phyloP scores from a whole-genome alignment of 2,888 invertebrate species.

The Xylota segnis region DNA sequence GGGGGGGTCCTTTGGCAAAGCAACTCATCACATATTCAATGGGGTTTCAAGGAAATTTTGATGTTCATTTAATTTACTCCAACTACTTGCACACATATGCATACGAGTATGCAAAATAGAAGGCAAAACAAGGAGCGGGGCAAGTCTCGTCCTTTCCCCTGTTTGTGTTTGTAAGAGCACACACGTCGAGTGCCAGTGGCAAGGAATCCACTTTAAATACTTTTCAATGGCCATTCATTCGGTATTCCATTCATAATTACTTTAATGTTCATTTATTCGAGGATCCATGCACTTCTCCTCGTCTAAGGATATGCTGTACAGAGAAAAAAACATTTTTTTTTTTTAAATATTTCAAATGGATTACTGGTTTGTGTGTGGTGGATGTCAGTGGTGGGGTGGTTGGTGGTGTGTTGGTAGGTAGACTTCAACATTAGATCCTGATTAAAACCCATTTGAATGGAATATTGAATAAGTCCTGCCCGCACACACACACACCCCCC shows the following conservation, averaged over 20 bases:
- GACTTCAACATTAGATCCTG: conserved; percentile 65
- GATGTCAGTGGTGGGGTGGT: background rate
- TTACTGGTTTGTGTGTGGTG: conserved; percentile 39
- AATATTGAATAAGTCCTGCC: conserved; percentile 51
- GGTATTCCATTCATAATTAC: conserved; percentile 65
- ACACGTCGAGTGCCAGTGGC: conserved; percentile 26
- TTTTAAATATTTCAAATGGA: conserved; percentile 57
- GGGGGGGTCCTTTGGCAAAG: conserved; percentile 8
- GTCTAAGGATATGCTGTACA: conserved; percentile 31
- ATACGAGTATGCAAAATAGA: background rate
- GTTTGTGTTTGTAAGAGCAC: conserved; percentile 32
- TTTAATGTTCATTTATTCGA: conserved; percentile 61
- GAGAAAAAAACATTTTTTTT: conserved; percentile 1
- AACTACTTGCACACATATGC: conserved; percentile 22
- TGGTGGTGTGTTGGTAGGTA: background rate
- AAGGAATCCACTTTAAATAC: conserved; percentile 58
- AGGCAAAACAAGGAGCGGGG: conserved; percentile 13
- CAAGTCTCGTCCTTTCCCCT: conserved; percentile 8
- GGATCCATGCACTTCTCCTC: conserved; percentile 23
- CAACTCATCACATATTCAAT: conserved; percentile 28
- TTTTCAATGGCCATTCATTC: conserved; percentile 63
- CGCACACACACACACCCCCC: no score
- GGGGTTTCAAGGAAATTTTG: conserved; percentile 46
- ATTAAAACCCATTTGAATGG: conserved; percentile 66
- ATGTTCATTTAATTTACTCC: conserved; percentile 56